A percentile compares a stretch with the other conserved stretches of the same genome.
Evolutionary conservation across 2,888 invertebrate genomes (phyloP).

Genomic region (Colostygia pectinataria): DNA sequence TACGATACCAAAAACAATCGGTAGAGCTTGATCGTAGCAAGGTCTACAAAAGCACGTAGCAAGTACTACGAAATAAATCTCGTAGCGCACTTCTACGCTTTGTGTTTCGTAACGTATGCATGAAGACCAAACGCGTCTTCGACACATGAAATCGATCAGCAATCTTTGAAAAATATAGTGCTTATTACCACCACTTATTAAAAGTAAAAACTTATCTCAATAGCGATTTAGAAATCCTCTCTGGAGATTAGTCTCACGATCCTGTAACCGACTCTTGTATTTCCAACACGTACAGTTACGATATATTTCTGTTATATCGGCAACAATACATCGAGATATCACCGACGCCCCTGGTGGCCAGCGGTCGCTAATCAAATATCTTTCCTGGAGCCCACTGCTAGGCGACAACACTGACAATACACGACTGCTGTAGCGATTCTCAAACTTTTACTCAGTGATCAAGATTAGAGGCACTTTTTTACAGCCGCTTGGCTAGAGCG

Average conservation of each 20-base stretch:
- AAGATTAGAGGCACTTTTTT: too few relatives aligned
- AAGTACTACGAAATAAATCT: constrained; percentile 4
- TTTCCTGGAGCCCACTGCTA: constrained; percentile 58
- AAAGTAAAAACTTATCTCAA: too few relatives aligned
- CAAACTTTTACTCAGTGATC: constrained; percentile 58
- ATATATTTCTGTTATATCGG: constrained; percentile 13
- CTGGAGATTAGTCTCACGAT: not conserved
- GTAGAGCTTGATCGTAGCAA: constrained; percentile 1
- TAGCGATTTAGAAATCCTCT: too few relatives aligned
- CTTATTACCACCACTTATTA: too few relatives aligned
- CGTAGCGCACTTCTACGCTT: too few relatives aligned
- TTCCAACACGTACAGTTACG: constrained; percentile 12
- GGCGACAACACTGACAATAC: constrained; percentile 76
- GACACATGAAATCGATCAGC: too few relatives aligned
- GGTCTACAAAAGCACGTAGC: constrained; percentile 9
- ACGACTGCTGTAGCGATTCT: constrained; percentile 49
- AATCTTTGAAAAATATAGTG: too few relatives aligned
- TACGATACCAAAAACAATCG: too few relatives aligned
- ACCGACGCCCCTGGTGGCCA: constrained; percentile 54
- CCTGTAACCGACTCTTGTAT: constrained; percentile 5
- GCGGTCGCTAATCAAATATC: constrained; percentile 77
- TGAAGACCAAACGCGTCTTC: too few relatives aligned
- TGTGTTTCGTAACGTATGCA: too few relatives aligned
- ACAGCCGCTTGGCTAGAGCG: too few relatives aligned
- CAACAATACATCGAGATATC: constrained; percentile 28